phyloP scores from a whole-genome alignment of 2,113 vertebrate species.

The Pipa parva region DNA sequence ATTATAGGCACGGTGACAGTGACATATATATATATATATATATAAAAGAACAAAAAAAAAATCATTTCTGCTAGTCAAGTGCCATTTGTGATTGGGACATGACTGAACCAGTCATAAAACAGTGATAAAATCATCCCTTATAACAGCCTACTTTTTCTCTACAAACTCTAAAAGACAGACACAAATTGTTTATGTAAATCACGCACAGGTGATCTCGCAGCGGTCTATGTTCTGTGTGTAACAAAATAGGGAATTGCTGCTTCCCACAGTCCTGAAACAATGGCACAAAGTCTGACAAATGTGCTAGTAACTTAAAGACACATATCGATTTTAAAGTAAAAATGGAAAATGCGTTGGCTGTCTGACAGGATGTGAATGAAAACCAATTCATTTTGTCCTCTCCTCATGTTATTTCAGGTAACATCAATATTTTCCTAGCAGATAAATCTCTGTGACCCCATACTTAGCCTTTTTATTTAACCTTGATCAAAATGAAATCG shows the following conservation, averaged over 20 bases:
- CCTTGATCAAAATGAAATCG: slow-evolving; percentile 37
- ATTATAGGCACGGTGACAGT: no score
- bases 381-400: slow-evolving; percentile 28
- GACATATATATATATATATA: no score
- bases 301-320: slow-evolving; percentile 27
- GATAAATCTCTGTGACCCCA: slow-evolving; percentile 24
- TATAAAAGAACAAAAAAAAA: no score
- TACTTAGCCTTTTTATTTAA: neutral
- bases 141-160: no score
- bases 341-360: slow-evolving; percentile 23
- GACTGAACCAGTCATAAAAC: no score
- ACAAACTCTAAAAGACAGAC: neutral
- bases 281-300: slow-evolving; percentile 3
- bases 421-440: slow-evolving; percentile 28
- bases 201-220: no score
- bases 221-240: neutral
- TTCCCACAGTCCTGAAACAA: slow-evolving; percentile 1
- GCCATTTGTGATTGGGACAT: no score
- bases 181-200: no score
- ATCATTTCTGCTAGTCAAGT: no score
- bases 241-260: neutral
- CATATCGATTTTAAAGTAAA: slow-evolving; percentile 27
- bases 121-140: no score
- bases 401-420: slow-evolving; percentile 30
- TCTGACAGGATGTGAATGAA: slow-evolving; percentile 29